These are phyloP conservation scores for Athene cunicularia DNA, from an alignment of 2,113 vertebrate genomes.

Conservation along the genomic window DNA sequence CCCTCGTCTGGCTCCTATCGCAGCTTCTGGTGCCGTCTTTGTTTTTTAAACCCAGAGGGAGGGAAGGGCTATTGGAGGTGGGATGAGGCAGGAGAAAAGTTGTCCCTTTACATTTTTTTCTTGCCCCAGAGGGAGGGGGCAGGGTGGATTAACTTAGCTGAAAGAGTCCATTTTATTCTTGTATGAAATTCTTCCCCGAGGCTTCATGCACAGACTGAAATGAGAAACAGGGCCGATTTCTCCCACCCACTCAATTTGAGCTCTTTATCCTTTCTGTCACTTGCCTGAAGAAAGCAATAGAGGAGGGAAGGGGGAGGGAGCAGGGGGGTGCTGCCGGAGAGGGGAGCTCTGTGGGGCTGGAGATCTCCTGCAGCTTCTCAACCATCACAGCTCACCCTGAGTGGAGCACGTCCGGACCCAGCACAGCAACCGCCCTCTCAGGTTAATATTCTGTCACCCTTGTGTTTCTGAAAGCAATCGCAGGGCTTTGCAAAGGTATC, in stretches of 20 bases:
- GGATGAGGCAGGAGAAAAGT: slow-evolving; percentile 8
- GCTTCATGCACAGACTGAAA: slow-evolving; percentile 47
- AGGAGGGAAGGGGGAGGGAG: neutral
- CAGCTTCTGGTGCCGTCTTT: neutral
- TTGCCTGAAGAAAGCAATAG: slow-evolving; percentile 21
- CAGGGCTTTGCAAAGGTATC: neutral
- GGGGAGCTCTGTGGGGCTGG: neutral
- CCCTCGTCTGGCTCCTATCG: neutral
- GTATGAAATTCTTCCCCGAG: neutral
- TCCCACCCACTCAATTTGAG: slow-evolving; percentile 61
- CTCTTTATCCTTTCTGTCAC: slow-evolving; percentile 48
- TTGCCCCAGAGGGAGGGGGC: slow-evolving; percentile 30
- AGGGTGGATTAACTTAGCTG: slow-evolving; percentile 24
- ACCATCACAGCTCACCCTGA: neutral
- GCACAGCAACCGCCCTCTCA: neutral
- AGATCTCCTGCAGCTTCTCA: neutral
- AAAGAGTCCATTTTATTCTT: slow-evolving; percentile 51
- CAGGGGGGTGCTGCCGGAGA: neutral
- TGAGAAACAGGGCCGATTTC: neutral
- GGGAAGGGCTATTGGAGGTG: neutral
- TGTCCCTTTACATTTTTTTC: slow-evolving; percentile 21
- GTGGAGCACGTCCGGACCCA: accelerated
- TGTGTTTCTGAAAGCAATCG: neutral
- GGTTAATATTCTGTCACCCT: neutral
- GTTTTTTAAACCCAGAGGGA: neutral